Base-by-base conservation (phyloP, 2,797 vertebrate species). In the Channallabes apus region DNA sequence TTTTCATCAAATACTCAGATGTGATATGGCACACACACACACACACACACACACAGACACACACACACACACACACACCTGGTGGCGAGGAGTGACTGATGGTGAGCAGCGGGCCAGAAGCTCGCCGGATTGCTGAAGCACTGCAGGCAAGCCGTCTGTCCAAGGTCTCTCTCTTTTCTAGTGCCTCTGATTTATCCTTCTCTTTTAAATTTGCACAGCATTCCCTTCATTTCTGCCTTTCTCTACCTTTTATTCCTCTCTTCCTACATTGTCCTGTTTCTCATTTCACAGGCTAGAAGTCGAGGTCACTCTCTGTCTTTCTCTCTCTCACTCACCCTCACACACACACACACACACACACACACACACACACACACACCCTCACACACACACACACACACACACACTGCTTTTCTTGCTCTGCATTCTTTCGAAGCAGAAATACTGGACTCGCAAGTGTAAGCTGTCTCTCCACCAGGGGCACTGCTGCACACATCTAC, bases 21-120 rank as follows among this genome's bases (percentile, higher is more conserved):
- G 84, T 86, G 86, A 87, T 90, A 92, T 92, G 92, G 85, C 93
- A 94, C 87, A 90, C 51, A 51, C 46, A 51, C 41, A 29, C 56
- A 17, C 82, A 84, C 80, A 79, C 77, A 89, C 94, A 93, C 92
- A 29, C 58, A 58, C 64, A 85, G 15, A 41, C 82, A 41, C 84
- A 22, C 83, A 83, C 67, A 77, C 68, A 71, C 71, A 82, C 82
- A 84, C 80, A 79, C 77, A 89, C 94, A 93, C 92, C 90, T 92
- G 86, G 89, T 93, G 84, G 89, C 88, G 89, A 86, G 89, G 86
- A 85, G 87, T 93, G 93, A 94, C 93, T 91, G 92, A 95, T 94
- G 92, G 93, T 93, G 92, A 90, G 84, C 89, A 91, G 89, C 64
- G 89, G 90, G 88, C 89, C 88, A 88, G 87, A 88, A 91, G 83